Evolutionary conservation across 2,113 vertebrate genomes (phyloP).

Genomic region (Engystomops pustulosus): DNA sequence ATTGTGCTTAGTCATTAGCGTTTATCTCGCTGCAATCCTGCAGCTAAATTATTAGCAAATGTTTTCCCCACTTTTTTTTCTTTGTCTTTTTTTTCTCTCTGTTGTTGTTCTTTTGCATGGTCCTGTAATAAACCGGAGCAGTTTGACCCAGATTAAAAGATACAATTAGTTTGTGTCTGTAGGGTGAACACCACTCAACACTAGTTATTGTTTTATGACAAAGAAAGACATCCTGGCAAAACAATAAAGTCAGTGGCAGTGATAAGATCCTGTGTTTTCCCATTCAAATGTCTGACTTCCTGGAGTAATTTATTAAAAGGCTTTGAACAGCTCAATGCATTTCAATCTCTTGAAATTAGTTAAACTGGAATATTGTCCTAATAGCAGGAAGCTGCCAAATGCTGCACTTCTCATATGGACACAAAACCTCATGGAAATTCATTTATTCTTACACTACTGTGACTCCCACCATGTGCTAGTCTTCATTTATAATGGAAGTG

Average conservation of each 20-base stretch:
- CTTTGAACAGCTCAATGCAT: conserved; percentile 58
- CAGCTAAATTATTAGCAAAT: conserved; percentile 75
- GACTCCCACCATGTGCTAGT: not conserved
- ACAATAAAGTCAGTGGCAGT: conserved; percentile 71
- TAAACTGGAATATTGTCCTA: conserved; percentile 29
- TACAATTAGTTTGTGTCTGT: conserved; percentile 84
- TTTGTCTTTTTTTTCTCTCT: conserved; percentile 27
- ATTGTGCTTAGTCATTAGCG: conserved; percentile 55
- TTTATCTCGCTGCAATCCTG: conserved; percentile 69
- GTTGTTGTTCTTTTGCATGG: conserved; percentile 68
- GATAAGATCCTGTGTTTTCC: conserved; percentile 68
- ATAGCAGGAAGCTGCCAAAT: conserved; percentile 58
- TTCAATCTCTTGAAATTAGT: conserved; percentile 58
- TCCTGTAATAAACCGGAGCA: conserved; percentile 80
- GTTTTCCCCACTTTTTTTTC: conserved; percentile 62
- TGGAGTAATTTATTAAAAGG: conserved; percentile 72
- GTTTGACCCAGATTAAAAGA: conserved; percentile 85
- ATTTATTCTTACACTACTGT: conserved; percentile 19
- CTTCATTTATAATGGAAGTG: not conserved
- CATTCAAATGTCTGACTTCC: conserved; percentile 59
- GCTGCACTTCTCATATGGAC: conserved; percentile 20
- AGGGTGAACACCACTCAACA: conserved; percentile 80
- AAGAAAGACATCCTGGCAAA: conserved; percentile 73
- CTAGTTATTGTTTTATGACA: conserved; percentile 81
- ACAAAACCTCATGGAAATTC: conserved; percentile 27